Percentiles rank a stretch among this genome's conserved stretches.
Conservation (phyloP, 2,113 vertebrate species). For the Pseudorectes ferrugineus region DNA sequence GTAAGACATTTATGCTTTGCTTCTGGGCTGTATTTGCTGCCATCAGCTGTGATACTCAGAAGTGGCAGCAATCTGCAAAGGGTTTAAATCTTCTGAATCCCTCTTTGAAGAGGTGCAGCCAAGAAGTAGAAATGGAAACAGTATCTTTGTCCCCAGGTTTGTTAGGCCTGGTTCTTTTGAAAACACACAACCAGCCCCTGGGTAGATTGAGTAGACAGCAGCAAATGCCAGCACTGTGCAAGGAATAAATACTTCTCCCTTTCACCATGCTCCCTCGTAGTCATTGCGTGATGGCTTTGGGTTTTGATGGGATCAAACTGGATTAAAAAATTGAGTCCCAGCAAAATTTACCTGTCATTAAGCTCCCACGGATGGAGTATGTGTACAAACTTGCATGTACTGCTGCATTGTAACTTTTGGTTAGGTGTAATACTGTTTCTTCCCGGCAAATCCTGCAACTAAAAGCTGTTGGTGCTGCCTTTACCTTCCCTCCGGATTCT, state of each 20-base stretch:
- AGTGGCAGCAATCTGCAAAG: neutral
- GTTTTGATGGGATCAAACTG: neutral
- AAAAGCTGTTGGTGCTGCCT: neutral
- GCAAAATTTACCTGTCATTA: neutral
- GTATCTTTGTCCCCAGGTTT: neutral
- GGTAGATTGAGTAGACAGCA: neutral
- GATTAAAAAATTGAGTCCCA: neutral
- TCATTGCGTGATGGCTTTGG: neutral
- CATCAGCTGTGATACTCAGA: neutral
- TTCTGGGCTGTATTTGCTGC: neutral
- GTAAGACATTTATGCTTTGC: neutral
- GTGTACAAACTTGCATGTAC: neutral
- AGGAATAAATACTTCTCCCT: neutral
- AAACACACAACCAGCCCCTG: fast-evolving
- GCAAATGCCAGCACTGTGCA: neutral
- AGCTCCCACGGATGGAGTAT: neutral
- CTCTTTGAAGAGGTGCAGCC: neutral
- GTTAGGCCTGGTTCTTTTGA: neutral
- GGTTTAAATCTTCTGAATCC: neutral
- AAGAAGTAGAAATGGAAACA: neutral
- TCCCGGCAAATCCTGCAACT: neutral
- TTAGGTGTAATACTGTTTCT: neutral
- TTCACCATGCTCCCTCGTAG: neutral
- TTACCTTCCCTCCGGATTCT: neutral
- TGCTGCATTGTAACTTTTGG: neutral